These are phyloP conservation scores for Hirundo rustica DNA, from an alignment of 2,797 vertebrate genomes.

Conservation along the genomic window DNA sequence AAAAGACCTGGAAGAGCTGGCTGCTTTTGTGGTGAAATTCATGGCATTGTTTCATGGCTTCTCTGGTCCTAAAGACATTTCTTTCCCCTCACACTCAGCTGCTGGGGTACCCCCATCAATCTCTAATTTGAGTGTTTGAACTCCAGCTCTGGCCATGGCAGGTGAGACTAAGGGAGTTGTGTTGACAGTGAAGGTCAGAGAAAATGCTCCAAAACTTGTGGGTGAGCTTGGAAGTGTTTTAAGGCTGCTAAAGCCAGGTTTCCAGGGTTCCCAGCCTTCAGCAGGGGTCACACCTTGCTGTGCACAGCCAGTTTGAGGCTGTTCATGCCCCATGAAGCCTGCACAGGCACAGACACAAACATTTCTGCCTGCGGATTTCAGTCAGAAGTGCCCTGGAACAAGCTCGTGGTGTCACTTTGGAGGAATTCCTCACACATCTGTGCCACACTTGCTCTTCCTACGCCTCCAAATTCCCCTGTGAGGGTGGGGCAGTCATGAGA, in stretches of 20 bases:
- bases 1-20: background rate
- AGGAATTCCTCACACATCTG: background rate
- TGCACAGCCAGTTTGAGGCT: background rate
- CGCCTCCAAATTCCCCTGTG: background rate
- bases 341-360: background rate
- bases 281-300: fast-evolving
- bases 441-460: background rate
- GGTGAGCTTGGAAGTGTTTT: background rate
- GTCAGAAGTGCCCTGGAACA: background rate
- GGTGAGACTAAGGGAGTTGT: background rate
- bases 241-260: background rate
- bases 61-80: too few relatives aligned
- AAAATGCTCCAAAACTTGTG: background rate
- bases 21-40: background rate
- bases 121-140: background rate
- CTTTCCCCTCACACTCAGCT: background rate
- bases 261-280: fast-evolving
- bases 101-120: background rate
- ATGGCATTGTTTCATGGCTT: background rate
- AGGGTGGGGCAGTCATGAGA: background rate
- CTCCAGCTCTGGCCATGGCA: background rate
- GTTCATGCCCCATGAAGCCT: background rate
- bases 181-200: background rate
- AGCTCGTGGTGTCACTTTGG: background rate
- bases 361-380: background rate